Evolutionary conservation across 2,113 vertebrate species (phyloP).

Genomic region (Sterrhoptilus dennistouni): DNA sequence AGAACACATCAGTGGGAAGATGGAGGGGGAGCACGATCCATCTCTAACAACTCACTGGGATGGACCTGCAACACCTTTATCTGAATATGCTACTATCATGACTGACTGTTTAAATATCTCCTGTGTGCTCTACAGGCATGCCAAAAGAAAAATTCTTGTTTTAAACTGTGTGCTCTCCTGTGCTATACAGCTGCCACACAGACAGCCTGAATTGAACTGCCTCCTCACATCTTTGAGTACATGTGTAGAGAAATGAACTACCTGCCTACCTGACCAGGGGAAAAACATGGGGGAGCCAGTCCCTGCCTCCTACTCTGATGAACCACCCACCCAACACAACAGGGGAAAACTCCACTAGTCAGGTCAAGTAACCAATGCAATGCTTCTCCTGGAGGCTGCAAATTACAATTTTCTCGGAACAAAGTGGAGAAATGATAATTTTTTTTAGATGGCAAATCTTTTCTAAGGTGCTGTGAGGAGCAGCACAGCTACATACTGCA

Average conservation of each 20-base stretch:
- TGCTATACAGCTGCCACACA: background rate
- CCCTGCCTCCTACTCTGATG: background rate
- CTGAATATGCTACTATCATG: background rate
- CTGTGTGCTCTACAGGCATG: background rate
- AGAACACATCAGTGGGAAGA: background rate
- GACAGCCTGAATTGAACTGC: background rate
- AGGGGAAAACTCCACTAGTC: background rate
- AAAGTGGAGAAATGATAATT: background rate
- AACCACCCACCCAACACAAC: background rate
- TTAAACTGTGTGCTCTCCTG: background rate
- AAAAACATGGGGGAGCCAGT: background rate
- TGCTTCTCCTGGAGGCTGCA: background rate
- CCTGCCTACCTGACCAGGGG: background rate
- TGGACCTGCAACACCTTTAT: background rate
- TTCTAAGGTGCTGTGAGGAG: background rate
- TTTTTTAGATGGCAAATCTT: background rate
- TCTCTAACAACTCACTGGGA: background rate
- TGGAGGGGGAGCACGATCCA: rapidly evolving
- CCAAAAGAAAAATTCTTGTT: background rate
- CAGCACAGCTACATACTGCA: background rate
- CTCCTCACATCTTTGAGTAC: background rate
- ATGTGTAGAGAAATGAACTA: rapidly evolving
- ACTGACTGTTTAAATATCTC: background rate
- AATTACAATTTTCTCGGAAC: background rate
- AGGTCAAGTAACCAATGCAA: background rate